Evolutionary conservation across 92 coral and sea anemone species (phyloP).

Genomic region (Siderastrea siderea): DNA sequence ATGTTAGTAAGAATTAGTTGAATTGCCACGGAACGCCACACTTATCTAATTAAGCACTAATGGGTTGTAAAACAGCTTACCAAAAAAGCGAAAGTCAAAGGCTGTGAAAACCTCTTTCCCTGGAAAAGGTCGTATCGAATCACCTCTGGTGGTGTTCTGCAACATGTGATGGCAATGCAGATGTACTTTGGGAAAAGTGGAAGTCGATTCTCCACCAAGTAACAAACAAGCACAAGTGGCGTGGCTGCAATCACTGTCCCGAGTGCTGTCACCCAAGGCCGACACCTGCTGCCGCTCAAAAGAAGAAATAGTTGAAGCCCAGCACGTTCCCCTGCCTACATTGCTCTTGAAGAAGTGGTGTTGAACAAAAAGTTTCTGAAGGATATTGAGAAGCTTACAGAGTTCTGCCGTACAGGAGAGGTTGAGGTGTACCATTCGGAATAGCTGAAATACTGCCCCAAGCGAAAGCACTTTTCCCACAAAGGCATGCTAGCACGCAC

Average conservation of each 20-base stretch:
- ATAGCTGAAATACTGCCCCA: no score
- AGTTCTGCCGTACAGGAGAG: no score
- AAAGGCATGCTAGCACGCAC: no score
- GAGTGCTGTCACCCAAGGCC: slow-evolving; percentile 62
- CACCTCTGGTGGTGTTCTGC: slow-evolving; percentile 83
- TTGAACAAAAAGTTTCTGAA: no score
- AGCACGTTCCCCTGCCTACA: slow-evolving; percentile 47
- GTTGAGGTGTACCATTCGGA: no score
- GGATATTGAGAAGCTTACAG: no score
- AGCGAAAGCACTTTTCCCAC: no score
- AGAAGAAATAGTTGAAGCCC: slow-evolving; percentile 59
- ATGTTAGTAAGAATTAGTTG: slow-evolving; percentile 12
- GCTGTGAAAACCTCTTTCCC: slow-evolving; percentile 51
- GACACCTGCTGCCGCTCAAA: no score
- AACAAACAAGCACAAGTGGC: no score
- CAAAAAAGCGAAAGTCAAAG: slow-evolving; percentile 58
- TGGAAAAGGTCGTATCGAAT: slow-evolving; percentile 71
- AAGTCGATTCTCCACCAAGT: slow-evolving; percentile 53
- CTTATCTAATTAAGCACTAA: slow-evolving; percentile 70
- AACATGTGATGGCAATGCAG: slow-evolving; percentile 53
- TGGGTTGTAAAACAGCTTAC: slow-evolving; percentile 61
- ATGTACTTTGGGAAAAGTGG: slow-evolving; percentile 61
- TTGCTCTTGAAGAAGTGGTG: slow-evolving; percentile 74
- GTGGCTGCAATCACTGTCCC: slow-evolving; percentile 40
- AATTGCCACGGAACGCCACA: slow-evolving; percentile 73